These are phyloP conservation scores for Acanthosepion esculentum DNA, from an alignment of 2,888 invertebrate species.

Conservation along the genomic window DNA sequence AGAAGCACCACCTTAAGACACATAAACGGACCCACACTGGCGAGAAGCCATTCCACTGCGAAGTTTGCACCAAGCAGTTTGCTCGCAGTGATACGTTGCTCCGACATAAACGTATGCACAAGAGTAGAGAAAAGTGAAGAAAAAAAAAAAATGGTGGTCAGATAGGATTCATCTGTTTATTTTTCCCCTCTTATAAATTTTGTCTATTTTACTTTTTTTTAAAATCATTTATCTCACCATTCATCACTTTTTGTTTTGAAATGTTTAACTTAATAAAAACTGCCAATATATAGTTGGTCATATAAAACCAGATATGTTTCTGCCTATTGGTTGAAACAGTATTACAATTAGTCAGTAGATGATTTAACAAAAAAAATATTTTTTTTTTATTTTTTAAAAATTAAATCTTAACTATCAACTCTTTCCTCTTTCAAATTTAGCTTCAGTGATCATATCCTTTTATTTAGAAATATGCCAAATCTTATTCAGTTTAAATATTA, in stretches of 20 bases:
- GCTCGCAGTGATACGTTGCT: conserved; percentile 37
- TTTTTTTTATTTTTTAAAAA: too few species aligned
- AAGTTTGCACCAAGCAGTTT: conserved; percentile 43
- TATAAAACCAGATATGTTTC: too few species aligned
- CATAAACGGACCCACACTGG: conserved; percentile 47
- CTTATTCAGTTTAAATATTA: too few species aligned
- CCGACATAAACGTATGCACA: conserved; percentile 43
- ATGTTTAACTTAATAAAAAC: neutral
- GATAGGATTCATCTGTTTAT: neutral
- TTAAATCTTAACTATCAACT: too few species aligned
- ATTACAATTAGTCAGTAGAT: too few species aligned
- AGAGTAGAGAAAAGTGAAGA: conserved; percentile 35
- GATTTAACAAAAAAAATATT: too few species aligned
- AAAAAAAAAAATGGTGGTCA: neutral
- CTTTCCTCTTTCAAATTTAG: too few species aligned
- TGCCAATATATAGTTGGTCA: neutral
- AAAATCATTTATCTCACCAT: neutral
- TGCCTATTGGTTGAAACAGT: too few species aligned
- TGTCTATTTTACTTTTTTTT: too few species aligned
- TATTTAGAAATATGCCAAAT: too few species aligned
- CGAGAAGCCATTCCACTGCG: conserved; percentile 43
- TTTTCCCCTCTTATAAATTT: neutral
- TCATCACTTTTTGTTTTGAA: neutral
- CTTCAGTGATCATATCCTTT: too few species aligned
- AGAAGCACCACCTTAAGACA: conserved; percentile 43